phyloP scores from a whole-genome alignment of 2,888 invertebrate species.

The Cactoblastis cactorum region DNA sequence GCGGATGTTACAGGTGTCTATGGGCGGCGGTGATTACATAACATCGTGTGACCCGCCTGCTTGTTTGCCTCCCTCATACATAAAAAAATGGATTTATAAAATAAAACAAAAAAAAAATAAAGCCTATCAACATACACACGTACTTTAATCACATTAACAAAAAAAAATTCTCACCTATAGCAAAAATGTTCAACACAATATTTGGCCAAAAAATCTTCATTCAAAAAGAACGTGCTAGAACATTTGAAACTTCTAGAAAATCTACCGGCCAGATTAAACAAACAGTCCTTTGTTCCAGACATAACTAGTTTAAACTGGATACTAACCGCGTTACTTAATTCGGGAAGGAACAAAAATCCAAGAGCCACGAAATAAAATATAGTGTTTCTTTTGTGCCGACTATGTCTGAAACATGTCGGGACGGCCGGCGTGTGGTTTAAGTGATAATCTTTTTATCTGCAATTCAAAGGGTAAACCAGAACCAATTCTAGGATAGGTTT shows the following conservation, averaged over 20 bases:
- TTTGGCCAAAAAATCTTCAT: not conserved
- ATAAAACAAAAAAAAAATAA: too few relatives aligned
- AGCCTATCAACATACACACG: too few relatives aligned
- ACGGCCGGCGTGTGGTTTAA: not conserved
- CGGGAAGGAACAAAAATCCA: conserved; percentile 3
- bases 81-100: too few relatives aligned
- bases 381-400: conserved; percentile 9
- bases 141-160: too few relatives aligned
- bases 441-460: not conserved
- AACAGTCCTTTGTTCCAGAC: not conserved
- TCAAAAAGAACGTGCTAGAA: not conserved
- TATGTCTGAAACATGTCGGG: conserved; percentile 3
- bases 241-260: not conserved
- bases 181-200: too few relatives aligned
- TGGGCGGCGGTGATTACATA: too few relatives aligned
- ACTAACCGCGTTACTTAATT: conserved; percentile 12
- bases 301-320: conserved; percentile 7
- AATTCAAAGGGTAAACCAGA: not conserved
- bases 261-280: not conserved
- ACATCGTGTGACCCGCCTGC: too few relatives aligned
- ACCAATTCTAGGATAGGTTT: too few relatives aligned
- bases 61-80: too few relatives aligned
- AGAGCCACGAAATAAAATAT: conserved; percentile 2
- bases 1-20: too few relatives aligned
- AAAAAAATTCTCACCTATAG: too few relatives aligned